Conservation (phyloP, 2,888 invertebrate species). For the Nesidiocoris tenuis region DNA sequence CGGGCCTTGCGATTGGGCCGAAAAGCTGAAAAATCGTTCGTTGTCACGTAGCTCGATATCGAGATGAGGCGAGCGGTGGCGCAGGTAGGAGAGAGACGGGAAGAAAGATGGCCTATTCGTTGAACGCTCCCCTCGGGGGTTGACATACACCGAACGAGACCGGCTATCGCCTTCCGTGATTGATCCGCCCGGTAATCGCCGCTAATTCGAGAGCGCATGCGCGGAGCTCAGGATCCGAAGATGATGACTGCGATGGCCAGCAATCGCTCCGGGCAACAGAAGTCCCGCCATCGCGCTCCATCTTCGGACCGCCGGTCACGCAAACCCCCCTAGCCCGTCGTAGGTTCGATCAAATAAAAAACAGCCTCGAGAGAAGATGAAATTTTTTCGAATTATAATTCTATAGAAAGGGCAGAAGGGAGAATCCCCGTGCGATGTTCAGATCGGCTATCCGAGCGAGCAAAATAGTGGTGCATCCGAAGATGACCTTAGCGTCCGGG, state of each 20-base stretch:
- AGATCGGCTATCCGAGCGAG: not conserved
- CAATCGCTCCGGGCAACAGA: not conserved
- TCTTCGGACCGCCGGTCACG: not conserved
- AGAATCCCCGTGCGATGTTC: not conserved
- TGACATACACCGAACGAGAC: not conserved
- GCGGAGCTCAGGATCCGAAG: not conserved
- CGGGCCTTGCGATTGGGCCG: not conserved
- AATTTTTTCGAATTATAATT: constrained; percentile 10
- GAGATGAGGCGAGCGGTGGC: not conserved
- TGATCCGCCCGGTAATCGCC: constrained; percentile 12
- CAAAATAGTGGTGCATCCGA: too few relatives aligned
- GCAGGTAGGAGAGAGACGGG: constrained; percentile 1
- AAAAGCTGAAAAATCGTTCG: not conserved
- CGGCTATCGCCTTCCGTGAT: not conserved
- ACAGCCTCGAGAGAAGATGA: not conserved
- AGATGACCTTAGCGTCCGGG: too few relatives aligned
- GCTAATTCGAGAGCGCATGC: not conserved
- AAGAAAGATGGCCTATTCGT: not conserved
- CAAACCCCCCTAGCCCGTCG: not conserved
- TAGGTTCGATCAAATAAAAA: not conserved
- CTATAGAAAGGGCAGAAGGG: constrained; percentile 6
- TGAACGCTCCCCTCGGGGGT: not conserved
- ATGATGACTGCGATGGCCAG: not conserved
- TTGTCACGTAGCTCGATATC: not conserved
- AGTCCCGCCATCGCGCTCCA: not conserved